Conservation (phyloP, 1,140 invertebrate genomes). For the Drosophila nebulosa region DNA sequence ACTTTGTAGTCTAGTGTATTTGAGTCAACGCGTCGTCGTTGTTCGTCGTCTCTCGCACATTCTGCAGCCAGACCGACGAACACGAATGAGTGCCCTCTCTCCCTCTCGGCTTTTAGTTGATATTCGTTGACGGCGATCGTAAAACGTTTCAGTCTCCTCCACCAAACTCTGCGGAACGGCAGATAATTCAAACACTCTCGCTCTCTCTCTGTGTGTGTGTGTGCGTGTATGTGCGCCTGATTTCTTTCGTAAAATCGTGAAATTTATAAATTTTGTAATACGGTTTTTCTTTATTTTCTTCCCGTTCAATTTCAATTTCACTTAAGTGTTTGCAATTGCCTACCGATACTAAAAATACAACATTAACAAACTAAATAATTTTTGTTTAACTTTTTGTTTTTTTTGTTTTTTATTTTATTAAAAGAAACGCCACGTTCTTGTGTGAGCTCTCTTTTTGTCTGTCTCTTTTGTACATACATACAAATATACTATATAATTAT, state of each 20-base stretch:
- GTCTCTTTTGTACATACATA: conserved; percentile 43
- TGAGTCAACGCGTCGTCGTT: conserved; percentile 22
- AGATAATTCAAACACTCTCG: conserved; percentile 14
- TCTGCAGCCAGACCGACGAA: conserved; percentile 20
- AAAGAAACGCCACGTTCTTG: conserved; percentile 64
- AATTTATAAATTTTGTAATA: conserved; percentile 30
- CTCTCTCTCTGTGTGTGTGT: background rate
- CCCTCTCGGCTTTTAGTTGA: conserved; percentile 29
- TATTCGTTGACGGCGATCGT: conserved; percentile 49
- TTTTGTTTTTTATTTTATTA: background rate
- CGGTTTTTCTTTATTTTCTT: conserved; percentile 32
- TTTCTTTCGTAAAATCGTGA: conserved; percentile 17
- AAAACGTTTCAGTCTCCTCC: conserved; percentile 35
- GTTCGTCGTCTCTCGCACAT: conserved; percentile 32
- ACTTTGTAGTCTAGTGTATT: conserved; percentile 30
- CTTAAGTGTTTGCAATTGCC: conserved; percentile 60
- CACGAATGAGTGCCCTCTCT: background rate
- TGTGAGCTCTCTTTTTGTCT: conserved; percentile 24
- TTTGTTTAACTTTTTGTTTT: conserved; percentile 4
- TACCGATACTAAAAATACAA: conserved; percentile 57
- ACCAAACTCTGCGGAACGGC: conserved; percentile 23
- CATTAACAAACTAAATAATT: conserved; percentile 15
- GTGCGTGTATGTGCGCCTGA: background rate
- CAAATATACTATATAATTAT: conserved; percentile 32
- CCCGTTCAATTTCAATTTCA: conserved; percentile 50